Evolutionary conservation across 2,113 vertebrate genomes (phyloP).

Genomic region (Leptodactylus fuscus): DNA sequence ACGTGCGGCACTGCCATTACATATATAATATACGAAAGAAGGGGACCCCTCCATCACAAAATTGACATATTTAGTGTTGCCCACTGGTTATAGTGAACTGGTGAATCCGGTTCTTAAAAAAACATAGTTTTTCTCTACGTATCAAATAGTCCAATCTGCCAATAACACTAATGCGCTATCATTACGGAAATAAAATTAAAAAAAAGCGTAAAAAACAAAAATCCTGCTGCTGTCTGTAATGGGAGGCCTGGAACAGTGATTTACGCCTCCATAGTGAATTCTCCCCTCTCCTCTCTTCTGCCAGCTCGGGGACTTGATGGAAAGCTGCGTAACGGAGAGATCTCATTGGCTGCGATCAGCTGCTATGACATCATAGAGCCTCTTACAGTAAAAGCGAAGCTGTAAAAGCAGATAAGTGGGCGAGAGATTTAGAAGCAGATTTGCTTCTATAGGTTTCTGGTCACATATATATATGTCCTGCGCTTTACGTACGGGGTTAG

Average conservation of each 20-base stretch:
- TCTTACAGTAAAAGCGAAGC: constrained; percentile 45
- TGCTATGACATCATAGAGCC: constrained; percentile 38
- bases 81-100: too few relatives aligned
- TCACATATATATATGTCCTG: not conserved
- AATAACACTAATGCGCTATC: not conserved
- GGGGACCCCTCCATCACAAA: too few relatives aligned
- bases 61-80: too few relatives aligned
- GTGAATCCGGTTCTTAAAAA: too few relatives aligned
- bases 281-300: constrained; percentile 4
- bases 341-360: constrained; percentile 36
- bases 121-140: too few relatives aligned
- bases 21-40: not conserved
- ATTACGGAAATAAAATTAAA: not conserved
- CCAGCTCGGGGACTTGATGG: constrained; percentile 34
- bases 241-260: not conserved
- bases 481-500: not conserved
- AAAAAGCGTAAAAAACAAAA: constrained; percentile 9
- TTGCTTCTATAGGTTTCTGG: not conserved
- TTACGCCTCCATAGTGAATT: constrained; percentile 47
- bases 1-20: not conserved
- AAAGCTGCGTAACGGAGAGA: constrained; percentile 18
- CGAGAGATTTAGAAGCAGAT: constrained; percentile 17
- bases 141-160: too few relatives aligned
- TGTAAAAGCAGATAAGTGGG: constrained; percentile 46
- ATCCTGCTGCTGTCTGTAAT: constrained; percentile 1